Percentiles rank a stretch among this genome's conserved stretches.
Conservation (phyloP, 2,888 invertebrate genomes). For the Cheilosia grossa region DNA sequence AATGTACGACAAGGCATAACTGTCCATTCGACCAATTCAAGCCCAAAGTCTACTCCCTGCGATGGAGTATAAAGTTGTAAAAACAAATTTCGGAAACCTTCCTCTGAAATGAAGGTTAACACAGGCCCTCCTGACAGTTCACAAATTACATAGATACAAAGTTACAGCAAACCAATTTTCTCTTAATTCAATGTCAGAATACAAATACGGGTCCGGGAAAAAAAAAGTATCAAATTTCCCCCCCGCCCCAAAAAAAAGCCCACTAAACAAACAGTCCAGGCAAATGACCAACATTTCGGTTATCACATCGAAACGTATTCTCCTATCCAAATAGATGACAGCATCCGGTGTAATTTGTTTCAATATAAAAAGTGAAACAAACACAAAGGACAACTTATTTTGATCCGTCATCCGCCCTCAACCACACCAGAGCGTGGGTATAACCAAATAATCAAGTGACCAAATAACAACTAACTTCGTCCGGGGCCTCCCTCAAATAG, state of each 20-base stretch:
- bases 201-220: constrained; percentile 14
- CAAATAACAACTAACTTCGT: constrained; percentile 39
- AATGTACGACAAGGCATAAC: too few species aligned
- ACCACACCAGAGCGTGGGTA: background rate
- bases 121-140: background rate
- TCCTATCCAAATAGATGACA: background rate
- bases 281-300: background rate
- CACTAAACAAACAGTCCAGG: background rate
- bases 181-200: constrained; percentile 24
- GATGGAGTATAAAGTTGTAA: background rate
- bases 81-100: background rate
- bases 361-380: constrained; percentile 13
- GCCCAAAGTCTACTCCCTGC: background rate
- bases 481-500: constrained; percentile 39
- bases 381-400: constrained; percentile 36
- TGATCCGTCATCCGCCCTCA: constrained; percentile 57
- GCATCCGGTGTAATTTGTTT: constrained; percentile 26
- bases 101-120: constrained; percentile 6
- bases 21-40: too few species aligned
- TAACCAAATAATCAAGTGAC: constrained; percentile 39
- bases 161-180: constrained; percentile 18
- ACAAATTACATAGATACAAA: background rate
- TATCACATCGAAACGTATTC: background rate
- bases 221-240: background rate
- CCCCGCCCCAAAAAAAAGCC: background rate